A percentile compares a stretch with the other conserved stretches of the same genome.
These are phyloP conservation scores for Salvelinus alpinus DNA, from an alignment of 2,113 vertebrate species.

Conservation along the genomic window DNA sequence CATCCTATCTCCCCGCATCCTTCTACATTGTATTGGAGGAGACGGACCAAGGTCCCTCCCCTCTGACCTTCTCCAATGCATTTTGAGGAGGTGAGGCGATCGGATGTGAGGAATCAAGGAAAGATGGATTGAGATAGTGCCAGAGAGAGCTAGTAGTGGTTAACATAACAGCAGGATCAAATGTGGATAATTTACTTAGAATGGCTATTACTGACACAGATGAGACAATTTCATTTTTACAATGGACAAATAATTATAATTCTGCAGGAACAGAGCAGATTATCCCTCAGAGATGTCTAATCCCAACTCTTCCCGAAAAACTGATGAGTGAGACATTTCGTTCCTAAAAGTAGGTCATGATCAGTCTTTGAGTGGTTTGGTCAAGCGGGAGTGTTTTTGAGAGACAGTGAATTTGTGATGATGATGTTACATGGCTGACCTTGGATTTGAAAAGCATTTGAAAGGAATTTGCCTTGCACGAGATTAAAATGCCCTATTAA, in stretches of 20 bases:
- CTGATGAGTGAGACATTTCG: slow-evolving; percentile 2
- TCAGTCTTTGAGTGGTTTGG: slow-evolving; percentile 34
- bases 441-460: background rate
- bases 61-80: no score
- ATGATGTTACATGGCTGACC: background rate
- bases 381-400: slow-evolving; percentile 25
- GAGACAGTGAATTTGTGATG: slow-evolving; percentile 41
- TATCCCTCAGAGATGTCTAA: background rate
- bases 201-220: background rate
- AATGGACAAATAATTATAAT: background rate
- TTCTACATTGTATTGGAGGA: no score
- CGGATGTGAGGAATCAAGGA: no score
- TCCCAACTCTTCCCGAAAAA: background rate
- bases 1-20: no score
- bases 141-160: no score
- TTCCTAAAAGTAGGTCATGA: slow-evolving; percentile 63
- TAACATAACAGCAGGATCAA: no score
- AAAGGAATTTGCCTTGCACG: background rate
- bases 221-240: background rate
- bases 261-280: background rate
- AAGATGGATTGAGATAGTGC: no score
- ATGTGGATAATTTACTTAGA: no score
- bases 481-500: no score
- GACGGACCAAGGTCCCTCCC: no score
- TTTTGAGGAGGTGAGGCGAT: no score